Conservation (phyloP, 2,113 vertebrate species). For the Calypte anna region DNA sequence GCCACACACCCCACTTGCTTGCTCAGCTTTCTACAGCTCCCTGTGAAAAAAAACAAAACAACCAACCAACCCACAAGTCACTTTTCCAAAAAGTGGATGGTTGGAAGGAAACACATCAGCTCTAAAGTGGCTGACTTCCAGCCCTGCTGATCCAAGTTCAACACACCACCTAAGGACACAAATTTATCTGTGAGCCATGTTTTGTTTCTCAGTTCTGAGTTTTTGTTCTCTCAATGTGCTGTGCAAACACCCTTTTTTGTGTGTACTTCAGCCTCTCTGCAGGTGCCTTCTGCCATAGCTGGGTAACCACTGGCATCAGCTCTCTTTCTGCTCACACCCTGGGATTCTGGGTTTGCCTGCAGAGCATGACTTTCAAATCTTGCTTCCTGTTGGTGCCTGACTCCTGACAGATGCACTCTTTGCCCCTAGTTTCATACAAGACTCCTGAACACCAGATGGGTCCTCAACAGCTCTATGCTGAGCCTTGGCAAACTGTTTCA, state of each 20-base stretch:
- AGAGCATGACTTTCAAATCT: not conserved
- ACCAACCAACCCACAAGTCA: accelerated
- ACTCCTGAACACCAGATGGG: not conserved
- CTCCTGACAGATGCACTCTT: not conserved
- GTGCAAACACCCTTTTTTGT: accelerated
- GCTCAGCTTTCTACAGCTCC: accelerated
- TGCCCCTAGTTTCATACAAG: not conserved
- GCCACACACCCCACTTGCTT: not conserved
- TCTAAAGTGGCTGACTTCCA: not conserved
- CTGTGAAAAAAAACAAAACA: accelerated
- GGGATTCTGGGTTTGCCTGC: not conserved
- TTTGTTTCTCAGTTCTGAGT: not conserved
- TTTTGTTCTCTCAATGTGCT: not conserved
- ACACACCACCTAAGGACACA: accelerated
- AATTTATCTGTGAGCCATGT: accelerated
- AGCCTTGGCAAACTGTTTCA: not conserved
- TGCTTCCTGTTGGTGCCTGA: not conserved
- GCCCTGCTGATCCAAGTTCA: not conserved
- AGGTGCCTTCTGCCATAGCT: not conserved
- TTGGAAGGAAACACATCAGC: not conserved
- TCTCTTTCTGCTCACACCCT: not conserved
- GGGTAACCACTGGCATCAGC: not conserved
- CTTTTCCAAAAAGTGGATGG: accelerated
- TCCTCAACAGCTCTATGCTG: not conserved
- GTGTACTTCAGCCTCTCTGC: not conserved